A percentile compares a stretch with the other conserved stretches of the same genome.
phyloP scores from a whole-genome alignment of 2,888 invertebrate genomes.

The Trachelus iudaicus region DNA sequence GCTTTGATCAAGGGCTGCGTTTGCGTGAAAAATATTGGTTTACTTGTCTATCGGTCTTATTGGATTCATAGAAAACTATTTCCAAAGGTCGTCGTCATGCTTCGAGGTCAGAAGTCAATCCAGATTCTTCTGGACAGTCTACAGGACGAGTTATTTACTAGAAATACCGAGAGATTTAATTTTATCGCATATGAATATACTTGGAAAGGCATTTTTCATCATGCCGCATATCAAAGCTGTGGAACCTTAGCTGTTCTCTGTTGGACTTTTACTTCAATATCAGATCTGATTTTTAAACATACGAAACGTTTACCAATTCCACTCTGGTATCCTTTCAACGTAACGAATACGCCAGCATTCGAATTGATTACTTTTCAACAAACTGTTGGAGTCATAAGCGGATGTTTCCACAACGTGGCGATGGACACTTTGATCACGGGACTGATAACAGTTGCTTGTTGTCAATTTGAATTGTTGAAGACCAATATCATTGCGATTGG shows the following conservation, averaged over 20 bases:
- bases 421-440: constrained; percentile 49
- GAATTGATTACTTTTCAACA: constrained; percentile 46
- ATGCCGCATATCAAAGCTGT: constrained; percentile 43
- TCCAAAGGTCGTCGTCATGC: constrained; percentile 29
- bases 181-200: constrained; percentile 35
- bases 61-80: not conserved
- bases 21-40: too few species aligned
- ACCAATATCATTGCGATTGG: constrained; percentile 35
- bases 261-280: constrained; percentile 42
- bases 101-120: constrained; percentile 33
- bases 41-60: too few species aligned
- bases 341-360: constrained; percentile 39
- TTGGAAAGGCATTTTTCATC: constrained; percentile 49
- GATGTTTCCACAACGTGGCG: constrained; percentile 46
- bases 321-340: constrained; percentile 52
- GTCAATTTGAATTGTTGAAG: constrained; percentile 46
- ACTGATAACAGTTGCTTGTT: constrained; percentile 44
- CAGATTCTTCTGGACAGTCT: constrained; percentile 33
- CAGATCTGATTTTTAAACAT: constrained; percentile 28
- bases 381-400: constrained; percentile 32
- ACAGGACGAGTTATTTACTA: constrained; percentile 30
- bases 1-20: not conserved
- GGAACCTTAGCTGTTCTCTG: constrained; percentile 35
- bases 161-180: constrained; percentile 33
- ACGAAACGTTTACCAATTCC: constrained; percentile 39